These are phyloP conservation scores for Leptopilina boulardi DNA, from an alignment of 1,140 invertebrate species.

Conservation along the genomic window DNA sequence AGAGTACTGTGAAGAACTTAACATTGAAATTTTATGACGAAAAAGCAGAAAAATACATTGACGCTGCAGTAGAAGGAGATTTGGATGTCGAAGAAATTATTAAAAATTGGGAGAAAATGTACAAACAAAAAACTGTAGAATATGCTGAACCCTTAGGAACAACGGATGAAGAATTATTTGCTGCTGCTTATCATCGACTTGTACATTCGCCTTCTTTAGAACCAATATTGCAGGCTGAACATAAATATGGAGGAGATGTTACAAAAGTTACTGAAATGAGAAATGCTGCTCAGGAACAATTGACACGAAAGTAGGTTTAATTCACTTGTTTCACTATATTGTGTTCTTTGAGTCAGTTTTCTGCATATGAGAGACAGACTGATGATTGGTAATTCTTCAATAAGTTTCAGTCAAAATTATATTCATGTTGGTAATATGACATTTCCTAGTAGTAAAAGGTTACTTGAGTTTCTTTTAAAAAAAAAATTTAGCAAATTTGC, in stretches of 20 bases:
- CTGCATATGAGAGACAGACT: no score
- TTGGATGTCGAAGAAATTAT: slow-evolving; percentile 82
- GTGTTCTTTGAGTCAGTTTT: no score
- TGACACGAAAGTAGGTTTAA: slow-evolving; percentile 79
- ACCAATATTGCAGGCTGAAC: slow-evolving; percentile 86
- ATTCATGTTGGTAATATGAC: no score
- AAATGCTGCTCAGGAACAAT: slow-evolving; percentile 80
- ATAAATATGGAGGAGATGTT: slow-evolving; percentile 85
- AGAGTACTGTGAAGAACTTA: slow-evolving; percentile 74
- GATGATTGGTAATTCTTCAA: no score
- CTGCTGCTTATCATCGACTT: slow-evolving; percentile 87
- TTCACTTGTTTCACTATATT: slow-evolving; percentile 51
- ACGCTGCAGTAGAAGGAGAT: slow-evolving; percentile 75
- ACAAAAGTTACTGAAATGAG: slow-evolving; percentile 81
- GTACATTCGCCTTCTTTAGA: slow-evolving; percentile 89
- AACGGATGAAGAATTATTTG: slow-evolving; percentile 86
- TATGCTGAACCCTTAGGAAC: slow-evolving; percentile 83
- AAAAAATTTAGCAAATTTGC: no score
- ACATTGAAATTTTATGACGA: slow-evolving; percentile 78
- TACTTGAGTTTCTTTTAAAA: no score
- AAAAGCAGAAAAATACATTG: slow-evolving; percentile 76
- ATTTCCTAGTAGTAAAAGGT: no score
- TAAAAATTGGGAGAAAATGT: slow-evolving; percentile 82
- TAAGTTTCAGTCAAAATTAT: no score
- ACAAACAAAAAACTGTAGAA: slow-evolving; percentile 81